phyloP scores from a whole-genome alignment of 2,113 vertebrate species.

The Anser cygnoides region DNA sequence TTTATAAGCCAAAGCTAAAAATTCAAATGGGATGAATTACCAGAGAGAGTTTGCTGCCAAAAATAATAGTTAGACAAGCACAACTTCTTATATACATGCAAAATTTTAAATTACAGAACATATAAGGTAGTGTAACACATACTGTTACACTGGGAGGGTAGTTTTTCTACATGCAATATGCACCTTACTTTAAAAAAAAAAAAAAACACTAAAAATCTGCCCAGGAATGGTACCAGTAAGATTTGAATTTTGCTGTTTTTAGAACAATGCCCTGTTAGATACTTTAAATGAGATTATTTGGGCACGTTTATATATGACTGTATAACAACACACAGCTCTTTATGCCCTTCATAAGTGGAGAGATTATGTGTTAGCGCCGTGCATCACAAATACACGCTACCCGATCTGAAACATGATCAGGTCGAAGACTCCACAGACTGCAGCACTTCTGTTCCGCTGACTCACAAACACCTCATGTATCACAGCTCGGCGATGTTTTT shows the following conservation, averaged over 20 bases:
- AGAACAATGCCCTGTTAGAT: rapidly evolving
- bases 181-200: background rate
- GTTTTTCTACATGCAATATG: background rate
- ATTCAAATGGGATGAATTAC: background rate
- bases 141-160: background rate
- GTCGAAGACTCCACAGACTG: background rate
- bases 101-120: background rate
- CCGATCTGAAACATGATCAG: rapidly evolving
- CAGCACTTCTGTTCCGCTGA: background rate
- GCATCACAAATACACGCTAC: rapidly evolving
- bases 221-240: background rate
- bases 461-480: background rate
- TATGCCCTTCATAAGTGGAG: background rate
- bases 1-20: background rate
- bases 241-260: background rate
- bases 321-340: background rate
- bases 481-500: background rate
- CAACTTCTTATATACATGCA: background rate
- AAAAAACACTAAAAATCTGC: background rate
- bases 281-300: background rate
- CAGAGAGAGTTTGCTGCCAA: background rate
- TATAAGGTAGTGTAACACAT: background rate
- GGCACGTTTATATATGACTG: rapidly evolving
- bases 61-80: background rate
- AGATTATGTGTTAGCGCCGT: rapidly evolving